These are phyloP conservation scores for Tamias sibiricus DNA, from an alignment of 2,113 vertebrate species.

Conservation along the genomic window DNA sequence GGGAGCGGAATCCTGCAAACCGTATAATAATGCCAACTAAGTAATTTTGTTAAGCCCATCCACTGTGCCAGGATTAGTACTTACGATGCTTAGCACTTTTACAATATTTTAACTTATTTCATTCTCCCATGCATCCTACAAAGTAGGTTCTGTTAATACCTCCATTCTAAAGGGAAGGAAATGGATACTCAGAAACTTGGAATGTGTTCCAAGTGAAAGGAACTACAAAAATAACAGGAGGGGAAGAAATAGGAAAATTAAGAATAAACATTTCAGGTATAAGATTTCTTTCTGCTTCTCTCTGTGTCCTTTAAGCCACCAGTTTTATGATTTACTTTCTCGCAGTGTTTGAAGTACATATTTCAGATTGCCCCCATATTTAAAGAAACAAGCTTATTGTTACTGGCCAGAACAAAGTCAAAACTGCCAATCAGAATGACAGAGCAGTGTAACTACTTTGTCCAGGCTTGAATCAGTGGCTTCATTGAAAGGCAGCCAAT, in stretches of 20 bases:
- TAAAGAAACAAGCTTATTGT: background rate
- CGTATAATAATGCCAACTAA: constrained; percentile 4
- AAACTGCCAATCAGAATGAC: background rate
- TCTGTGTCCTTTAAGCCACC: background rate
- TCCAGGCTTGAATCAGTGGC: background rate
- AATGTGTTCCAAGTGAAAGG: background rate
- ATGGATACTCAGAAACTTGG: background rate
- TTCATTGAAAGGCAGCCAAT: background rate
- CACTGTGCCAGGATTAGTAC: background rate
- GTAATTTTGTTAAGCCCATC: constrained; percentile 32
- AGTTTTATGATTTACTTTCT: background rate
- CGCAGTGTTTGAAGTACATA: background rate
- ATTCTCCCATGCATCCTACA: background rate
- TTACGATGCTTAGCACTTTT: constrained; percentile 15
- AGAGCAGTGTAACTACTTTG: background rate
- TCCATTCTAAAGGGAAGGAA: background rate
- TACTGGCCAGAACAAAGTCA: background rate
- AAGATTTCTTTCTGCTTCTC: background rate
- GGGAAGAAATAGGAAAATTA: background rate
- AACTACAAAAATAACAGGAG: background rate
- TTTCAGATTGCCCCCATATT: background rate
- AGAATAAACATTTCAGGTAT: background rate
- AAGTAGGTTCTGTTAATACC: constrained; percentile 6
- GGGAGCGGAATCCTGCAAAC: background rate
- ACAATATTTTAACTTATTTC: constrained; percentile 50